A percentile compares a stretch with the other conserved stretches of the same genome.
These are phyloP conservation scores for Threskiornis aethiopicus DNA, from an alignment of 2,797 vertebrate genomes.

Conservation along the genomic window DNA sequence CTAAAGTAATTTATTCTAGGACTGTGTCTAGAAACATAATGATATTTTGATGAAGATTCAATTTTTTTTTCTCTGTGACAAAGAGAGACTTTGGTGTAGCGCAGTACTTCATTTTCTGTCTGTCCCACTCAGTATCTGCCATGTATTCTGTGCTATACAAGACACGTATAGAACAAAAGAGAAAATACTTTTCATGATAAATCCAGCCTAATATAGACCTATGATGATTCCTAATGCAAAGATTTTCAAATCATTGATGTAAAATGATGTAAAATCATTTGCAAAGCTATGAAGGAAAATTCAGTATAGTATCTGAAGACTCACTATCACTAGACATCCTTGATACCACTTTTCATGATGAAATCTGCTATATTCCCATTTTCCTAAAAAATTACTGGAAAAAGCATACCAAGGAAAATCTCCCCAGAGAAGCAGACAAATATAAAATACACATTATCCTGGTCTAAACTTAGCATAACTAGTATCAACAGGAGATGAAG, in stretches of 20 bases:
- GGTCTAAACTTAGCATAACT: background rate
- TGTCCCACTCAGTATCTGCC: background rate
- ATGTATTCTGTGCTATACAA: background rate
- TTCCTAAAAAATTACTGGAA: background rate
- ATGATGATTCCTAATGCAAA: background rate
- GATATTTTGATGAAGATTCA: slow-evolving; percentile 27
- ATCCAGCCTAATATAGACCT: background rate
- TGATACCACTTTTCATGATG: background rate
- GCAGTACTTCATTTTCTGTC: background rate
- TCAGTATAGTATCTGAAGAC: background rate
- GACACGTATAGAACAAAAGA: background rate
- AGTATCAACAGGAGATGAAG: background rate
- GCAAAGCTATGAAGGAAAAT: slow-evolving; percentile 31
- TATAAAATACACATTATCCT: background rate
- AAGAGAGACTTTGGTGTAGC: background rate
- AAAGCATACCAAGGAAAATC: background rate
- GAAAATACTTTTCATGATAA: background rate
- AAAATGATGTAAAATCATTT: slow-evolving; percentile 26
- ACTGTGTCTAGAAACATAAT: slow-evolving; percentile 22
- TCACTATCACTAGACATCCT: background rate
- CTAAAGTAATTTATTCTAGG: slow-evolving; percentile 60
- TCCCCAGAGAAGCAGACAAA: background rate
- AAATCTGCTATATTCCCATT: background rate
- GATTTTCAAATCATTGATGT: background rate
- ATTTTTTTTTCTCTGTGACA: background rate